phyloP scores from a whole-genome alignment of 1,140 invertebrate species.

The Drosophila pseudoobscura region DNA sequence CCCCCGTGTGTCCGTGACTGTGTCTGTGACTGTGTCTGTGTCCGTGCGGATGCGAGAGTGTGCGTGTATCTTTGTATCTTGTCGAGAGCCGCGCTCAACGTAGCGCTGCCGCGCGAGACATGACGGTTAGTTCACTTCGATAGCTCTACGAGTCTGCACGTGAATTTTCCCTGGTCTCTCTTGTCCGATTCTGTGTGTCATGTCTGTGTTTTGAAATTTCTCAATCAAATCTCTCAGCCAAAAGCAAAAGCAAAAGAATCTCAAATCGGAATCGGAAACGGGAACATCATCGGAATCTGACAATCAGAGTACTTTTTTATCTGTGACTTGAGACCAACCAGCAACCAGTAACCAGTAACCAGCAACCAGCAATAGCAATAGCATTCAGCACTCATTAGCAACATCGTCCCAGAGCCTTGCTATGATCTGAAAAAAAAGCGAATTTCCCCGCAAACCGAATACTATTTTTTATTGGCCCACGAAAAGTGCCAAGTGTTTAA shows the following conservation, averaged over 20 bases:
- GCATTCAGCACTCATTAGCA: no score
- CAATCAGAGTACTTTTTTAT: conserved; percentile 1
- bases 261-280: conserved; percentile 27
- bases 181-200: conserved; percentile 12
- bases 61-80: no score
- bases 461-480: conserved; percentile 9
- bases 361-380: no score
- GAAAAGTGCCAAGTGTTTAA: conserved; percentile 61
- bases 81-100: conserved; percentile 74
- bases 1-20: background rate
- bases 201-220: conserved; percentile 29
- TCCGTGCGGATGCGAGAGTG: background rate
- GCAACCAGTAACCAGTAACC: background rate
- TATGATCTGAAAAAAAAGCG: conserved; percentile 21
- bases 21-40: conserved; percentile 1
- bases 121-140: conserved; percentile 84
- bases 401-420: background rate
- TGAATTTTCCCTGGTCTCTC: conserved; percentile 72
- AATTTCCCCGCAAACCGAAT: background rate
- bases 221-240: conserved; percentile 23
- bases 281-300: conserved; percentile 3
- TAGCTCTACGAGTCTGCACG: conserved; percentile 83
- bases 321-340: conserved; percentile 10
- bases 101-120: conserved; percentile 76
- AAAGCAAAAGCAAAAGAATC: conserved; percentile 2